Evolutionary conservation across 1,140 invertebrate genomes (phyloP).

Genomic region (Drosophila ironensis): DNA sequence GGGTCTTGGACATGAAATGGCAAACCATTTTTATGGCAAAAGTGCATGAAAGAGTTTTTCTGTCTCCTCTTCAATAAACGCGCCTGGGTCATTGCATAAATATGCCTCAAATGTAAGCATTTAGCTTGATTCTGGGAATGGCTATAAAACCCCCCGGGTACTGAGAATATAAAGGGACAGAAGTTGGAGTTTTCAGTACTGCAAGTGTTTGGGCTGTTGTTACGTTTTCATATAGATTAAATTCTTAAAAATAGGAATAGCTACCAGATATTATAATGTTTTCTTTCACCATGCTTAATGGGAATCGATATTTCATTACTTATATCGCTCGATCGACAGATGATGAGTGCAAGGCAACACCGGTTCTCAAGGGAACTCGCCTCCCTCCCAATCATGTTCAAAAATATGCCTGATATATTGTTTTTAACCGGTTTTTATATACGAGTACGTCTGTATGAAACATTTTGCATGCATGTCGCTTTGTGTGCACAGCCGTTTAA

Average conservation of each 20-base stretch:
- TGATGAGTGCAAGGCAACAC: slow-evolving; percentile 16
- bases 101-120: slow-evolving; percentile 1
- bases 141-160: neutral
- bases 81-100: slow-evolving; percentile 6
- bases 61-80: slow-evolving; percentile 28
- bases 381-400: neutral
- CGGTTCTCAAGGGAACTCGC: slow-evolving; percentile 10
- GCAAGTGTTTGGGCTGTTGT: no score
- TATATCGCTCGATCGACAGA: neutral
- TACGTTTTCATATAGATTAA: no score
- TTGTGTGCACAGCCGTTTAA: slow-evolving; percentile 46
- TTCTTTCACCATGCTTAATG: neutral
- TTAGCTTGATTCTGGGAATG: neutral
- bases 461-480: slow-evolving; percentile 20
- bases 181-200: neutral
- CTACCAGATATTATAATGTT: neutral
- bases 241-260: no score
- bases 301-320: slow-evolving; percentile 22
- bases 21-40: slow-evolving; percentile 11
- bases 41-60: slow-evolving; percentile 29
- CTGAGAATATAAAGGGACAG: neutral
- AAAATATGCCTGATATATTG: slow-evolving; percentile 9
- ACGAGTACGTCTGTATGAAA: neutral
- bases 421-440: slow-evolving; percentile 22
- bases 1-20: slow-evolving; percentile 5